phyloP scores from a whole-genome alignment of 2,113 vertebrate genomes.

The Erinaceus europaeus region DNA sequence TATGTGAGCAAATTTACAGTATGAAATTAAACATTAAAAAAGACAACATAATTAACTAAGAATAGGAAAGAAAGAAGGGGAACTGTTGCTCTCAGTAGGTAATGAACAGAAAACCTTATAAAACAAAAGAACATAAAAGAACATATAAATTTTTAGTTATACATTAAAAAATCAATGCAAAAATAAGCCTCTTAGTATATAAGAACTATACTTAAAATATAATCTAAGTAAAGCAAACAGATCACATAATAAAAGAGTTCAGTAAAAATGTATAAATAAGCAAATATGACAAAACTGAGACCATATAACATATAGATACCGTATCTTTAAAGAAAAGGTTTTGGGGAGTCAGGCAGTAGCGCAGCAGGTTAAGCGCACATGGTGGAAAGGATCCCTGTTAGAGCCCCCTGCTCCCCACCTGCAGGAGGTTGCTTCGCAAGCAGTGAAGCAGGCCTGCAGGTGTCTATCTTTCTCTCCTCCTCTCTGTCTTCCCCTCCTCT shows the following conservation, averaged over 20 bases:
- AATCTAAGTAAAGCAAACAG: neutral
- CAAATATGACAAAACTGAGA: neutral
- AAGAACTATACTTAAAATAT: neutral
- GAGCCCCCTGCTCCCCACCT: too few relatives aligned
- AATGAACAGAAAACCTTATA: neutral
- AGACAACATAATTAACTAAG: neutral
- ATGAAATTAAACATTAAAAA: neutral
- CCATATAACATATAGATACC: too few relatives aligned
- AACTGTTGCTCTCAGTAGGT: neutral
- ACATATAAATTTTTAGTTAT: neutral
- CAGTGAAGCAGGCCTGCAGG: too few relatives aligned
- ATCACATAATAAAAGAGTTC: neutral
- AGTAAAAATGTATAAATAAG: neutral
- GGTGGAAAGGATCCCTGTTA: too few relatives aligned
- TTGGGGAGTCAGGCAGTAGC: too few relatives aligned
- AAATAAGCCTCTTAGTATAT: neutral
- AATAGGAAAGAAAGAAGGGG: neutral
- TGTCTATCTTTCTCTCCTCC: too few relatives aligned
- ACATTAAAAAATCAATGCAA: neutral
- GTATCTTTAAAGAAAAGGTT: too few relatives aligned
- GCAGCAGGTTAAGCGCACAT: too few relatives aligned
- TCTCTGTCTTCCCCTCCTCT: too few relatives aligned
- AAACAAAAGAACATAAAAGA: neutral
- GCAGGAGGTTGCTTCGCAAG: too few relatives aligned
- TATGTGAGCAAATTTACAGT: neutral